Evolutionary conservation across 2,888 invertebrate species (phyloP).

Genomic region (Escarpia spicata): DNA sequence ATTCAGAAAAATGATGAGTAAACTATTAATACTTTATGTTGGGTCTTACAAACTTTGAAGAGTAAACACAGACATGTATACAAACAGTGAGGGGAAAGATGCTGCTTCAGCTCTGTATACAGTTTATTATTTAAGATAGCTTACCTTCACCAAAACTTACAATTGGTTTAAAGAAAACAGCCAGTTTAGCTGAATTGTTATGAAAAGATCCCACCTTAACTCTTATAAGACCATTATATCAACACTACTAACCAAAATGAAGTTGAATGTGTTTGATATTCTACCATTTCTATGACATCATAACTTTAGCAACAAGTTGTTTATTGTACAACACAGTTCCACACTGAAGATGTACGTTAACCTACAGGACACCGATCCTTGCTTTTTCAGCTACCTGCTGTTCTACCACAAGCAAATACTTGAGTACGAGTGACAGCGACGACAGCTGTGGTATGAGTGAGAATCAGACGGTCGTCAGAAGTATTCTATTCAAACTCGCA

Average conservation of each 20-base stretch:
- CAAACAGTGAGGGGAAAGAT: too few relatives aligned
- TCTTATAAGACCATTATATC: too few relatives aligned
- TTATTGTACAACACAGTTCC: not conserved
- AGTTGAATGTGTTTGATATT: not conserved
- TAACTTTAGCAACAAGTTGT: not conserved
- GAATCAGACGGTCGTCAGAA: not conserved
- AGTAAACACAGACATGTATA: too few relatives aligned
- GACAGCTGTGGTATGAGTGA: not conserved
- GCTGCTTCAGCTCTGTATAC: too few relatives aligned
- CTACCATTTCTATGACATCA: not conserved
- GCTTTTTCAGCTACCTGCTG: conserved; percentile 81
- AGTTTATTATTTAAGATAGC: too few relatives aligned
- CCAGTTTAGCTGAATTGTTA: too few relatives aligned
- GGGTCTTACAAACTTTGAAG: too few relatives aligned
- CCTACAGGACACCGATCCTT: conserved; percentile 47
- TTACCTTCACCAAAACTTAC: too few relatives aligned
- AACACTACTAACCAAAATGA: not conserved
- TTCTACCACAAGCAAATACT: conserved; percentile 96
- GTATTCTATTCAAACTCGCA: not conserved
- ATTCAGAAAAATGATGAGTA: too few relatives aligned
- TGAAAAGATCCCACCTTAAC: too few relatives aligned
- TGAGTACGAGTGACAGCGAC: conserved; percentile 73
- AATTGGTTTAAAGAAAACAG: too few relatives aligned
- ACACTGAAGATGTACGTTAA: not conserved
- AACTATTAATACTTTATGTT: too few relatives aligned